Conservation (phyloP, 2,797 vertebrate genomes). For the Phyllotis vaccarum region DNA sequence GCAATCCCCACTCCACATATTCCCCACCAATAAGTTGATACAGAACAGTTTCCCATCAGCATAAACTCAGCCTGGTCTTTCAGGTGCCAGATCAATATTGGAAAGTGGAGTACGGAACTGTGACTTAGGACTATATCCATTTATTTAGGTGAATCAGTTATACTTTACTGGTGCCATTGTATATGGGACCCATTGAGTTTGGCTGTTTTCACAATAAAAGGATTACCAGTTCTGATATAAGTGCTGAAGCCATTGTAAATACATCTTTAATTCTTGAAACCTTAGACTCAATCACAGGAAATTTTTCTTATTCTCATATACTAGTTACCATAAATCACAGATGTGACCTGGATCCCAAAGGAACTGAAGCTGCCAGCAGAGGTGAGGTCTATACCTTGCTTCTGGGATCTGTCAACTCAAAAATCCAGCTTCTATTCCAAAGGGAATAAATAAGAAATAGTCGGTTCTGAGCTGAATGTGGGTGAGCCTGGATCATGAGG, state of each 20-base stretch:
- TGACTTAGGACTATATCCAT: not conserved
- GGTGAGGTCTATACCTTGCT: not conserved
- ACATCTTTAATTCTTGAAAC: not conserved
- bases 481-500: not conserved
- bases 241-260: not conserved
- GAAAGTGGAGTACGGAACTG: not conserved
- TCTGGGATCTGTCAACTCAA: not conserved
- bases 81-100: not conserved
- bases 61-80: not conserved
- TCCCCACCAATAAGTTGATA: fast-evolving
- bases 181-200: not conserved
- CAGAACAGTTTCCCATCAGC: not conserved
- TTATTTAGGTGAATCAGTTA: slow-evolving; percentile 17
- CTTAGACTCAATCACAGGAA: not conserved
- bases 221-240: not conserved
- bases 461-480: not conserved
- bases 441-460: not conserved
- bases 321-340: not conserved
- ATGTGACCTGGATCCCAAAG: not conserved
- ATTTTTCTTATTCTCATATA: not conserved
- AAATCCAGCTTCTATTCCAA: not conserved
- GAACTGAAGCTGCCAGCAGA: not conserved
- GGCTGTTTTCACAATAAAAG: not conserved
- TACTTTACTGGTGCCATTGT: not conserved
- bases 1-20: not conserved